Base-by-base conservation (phyloP, 2,888 invertebrate genomes). In the Orthosia gracilis region DNA sequence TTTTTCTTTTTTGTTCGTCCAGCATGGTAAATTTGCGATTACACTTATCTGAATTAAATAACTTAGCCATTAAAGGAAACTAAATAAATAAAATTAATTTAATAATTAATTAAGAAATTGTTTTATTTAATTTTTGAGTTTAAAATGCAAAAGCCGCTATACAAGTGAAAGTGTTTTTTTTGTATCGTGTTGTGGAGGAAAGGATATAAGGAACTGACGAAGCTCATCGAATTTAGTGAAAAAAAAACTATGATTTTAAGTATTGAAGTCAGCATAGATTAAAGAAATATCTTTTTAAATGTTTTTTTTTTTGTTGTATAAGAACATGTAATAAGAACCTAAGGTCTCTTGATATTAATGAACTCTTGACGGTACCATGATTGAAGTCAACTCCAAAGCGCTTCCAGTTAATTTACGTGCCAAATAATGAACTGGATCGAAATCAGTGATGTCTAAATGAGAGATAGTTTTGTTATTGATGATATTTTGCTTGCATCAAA, bases 201-300 rank as follows among this genome's bases (percentile, higher is more conserved):
- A 66, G 57, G 57, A 50, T 23, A 23, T 23, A 31, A 45, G 45
- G 50, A 58, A 47, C 45, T 58, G 69, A 78, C 50, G 26, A 58
- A 50, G 57, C 57, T 78, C 50, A 58, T 50, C 45, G 26, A 58
- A 11, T 47, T 31, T 23, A 18, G 23, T 31, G 9, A 11, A 18
- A 57, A 9, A 18, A 40, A 40, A 1, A 9, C 1, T 4, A 40
- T 40, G 9, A 7, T 1, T 40, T 31, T 31, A 31, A 31, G 0
- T 31, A 31, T 31, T 31, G 9, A 1, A 40, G 40, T 9, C 9
- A 40, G 40, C 40, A 40, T 9, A 40, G 40, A 40, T 31, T 7
- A 31, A 7, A 31, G 7, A 0, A 31, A 31, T 31, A 31, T 31
- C 5, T 31, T 31, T 31, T 31, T 31, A 4, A 31, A 31, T 31